Evolutionary conservation across 2,113 vertebrate species (phyloP).

Genomic region (Eira barbara): DNA sequence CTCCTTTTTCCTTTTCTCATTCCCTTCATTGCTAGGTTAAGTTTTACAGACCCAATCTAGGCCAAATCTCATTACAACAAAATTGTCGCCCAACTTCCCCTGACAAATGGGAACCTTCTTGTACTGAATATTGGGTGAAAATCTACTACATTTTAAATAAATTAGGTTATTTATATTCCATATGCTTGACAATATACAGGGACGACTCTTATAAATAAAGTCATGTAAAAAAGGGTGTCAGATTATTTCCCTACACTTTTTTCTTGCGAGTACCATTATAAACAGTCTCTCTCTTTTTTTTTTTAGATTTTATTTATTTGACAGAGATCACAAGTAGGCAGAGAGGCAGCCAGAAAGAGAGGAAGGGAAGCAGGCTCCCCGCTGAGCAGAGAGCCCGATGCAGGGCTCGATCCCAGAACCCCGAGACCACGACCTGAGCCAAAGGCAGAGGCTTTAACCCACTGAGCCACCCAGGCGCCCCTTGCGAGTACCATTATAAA

Average conservation of each 20-base stretch:
- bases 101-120: not conserved
- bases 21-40: not conserved
- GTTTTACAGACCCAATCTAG: not conserved
- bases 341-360: too few relatives aligned
- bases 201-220: not conserved
- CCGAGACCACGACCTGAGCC: too few relatives aligned
- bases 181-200: not conserved
- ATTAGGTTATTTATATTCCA: not conserved
- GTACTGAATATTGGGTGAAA: not conserved
- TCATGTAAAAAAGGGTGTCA: not conserved
- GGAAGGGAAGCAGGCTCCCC: too few relatives aligned
- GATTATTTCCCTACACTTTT: not conserved
- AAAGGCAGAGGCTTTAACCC: too few relatives aligned
- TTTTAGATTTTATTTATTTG: too few relatives aligned
- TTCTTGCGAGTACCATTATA: not conserved
- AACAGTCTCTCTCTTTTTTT: too few relatives aligned
- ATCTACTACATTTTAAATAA: not conserved
- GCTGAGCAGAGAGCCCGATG: too few relatives aligned
- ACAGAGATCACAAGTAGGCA: too few relatives aligned
- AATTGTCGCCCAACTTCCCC: not conserved
- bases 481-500: not conserved
- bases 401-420: too few relatives aligned
- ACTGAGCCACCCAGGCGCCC: too few relatives aligned
- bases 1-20: not conserved
- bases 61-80: not conserved